Conservation (phyloP, 2,888 invertebrate species). For the Mimumesa dahlbomi region DNA sequence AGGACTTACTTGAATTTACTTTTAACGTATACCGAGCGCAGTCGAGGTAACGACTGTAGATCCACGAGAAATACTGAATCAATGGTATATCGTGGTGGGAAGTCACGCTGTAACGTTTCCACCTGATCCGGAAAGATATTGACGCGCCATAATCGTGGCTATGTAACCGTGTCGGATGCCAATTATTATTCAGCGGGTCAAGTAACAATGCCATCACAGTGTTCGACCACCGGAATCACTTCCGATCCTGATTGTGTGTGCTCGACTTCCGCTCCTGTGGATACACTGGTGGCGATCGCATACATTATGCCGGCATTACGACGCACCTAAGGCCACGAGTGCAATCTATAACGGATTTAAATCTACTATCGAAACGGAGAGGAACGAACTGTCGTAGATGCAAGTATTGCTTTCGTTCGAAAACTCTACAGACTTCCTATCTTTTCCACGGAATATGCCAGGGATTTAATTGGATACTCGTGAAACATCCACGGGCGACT, state of each 20-base stretch:
- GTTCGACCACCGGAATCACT: conserved; percentile 73
- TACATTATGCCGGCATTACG: conserved; percentile 16
- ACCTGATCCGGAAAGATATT: conserved; percentile 59
- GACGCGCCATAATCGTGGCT: conserved; percentile 53
- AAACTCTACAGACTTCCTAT: no score
- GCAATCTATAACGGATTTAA: no score
- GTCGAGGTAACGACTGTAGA: conserved; percentile 52
- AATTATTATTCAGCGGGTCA: conserved; percentile 62
- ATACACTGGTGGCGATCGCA: conserved; percentile 41
- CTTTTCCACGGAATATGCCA: no score
- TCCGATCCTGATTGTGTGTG: conserved; percentile 75
- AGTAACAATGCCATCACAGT: conserved; percentile 72
- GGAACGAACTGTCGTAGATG: no score
- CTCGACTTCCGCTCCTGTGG: conserved; percentile 67
- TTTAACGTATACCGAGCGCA: conserved; percentile 9
- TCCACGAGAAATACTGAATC: conserved; percentile 65
- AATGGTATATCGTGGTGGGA: conserved; percentile 59
- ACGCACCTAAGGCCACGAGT: neutral
- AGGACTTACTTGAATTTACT: conserved; percentile 3
- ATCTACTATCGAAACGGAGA: no score
- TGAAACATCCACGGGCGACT: no score
- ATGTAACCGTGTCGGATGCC: conserved; percentile 56
- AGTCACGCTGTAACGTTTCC: conserved; percentile 59
- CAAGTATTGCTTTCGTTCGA: no score
- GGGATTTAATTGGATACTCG: no score